phyloP scores from a whole-genome alignment of 2,113 vertebrate genomes.

The Malurus alboscapulatus region DNA sequence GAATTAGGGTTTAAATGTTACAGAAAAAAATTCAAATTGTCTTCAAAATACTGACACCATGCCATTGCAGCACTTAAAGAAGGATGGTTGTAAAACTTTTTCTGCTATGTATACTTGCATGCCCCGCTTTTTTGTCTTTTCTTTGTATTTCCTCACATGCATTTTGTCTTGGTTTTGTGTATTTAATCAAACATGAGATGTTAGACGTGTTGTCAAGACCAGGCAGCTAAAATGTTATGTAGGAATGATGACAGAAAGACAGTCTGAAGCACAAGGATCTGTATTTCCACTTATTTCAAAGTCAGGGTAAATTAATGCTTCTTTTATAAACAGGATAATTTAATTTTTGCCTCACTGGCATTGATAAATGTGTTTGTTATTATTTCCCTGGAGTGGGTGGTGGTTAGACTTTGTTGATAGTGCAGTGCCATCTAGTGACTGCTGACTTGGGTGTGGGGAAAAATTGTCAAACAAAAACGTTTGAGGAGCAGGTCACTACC shows the following conservation, averaged over 20 bases:
- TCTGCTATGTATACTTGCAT: rapidly evolving
- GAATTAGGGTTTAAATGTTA: neutral
- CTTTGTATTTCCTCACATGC: neutral
- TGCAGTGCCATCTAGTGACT: conserved; percentile 60
- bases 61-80: neutral
- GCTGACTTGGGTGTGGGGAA: neutral
- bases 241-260: neutral
- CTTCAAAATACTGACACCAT: neutral
- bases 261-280: conserved; percentile 31
- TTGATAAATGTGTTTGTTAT: neutral
- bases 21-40: neutral
- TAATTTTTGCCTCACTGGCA: neutral
- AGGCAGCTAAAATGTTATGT: neutral
- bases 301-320: neutral
- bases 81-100: neutral
- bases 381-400: neutral
- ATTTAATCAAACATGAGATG: neutral
- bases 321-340: neutral
- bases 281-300: conserved; percentile 15
- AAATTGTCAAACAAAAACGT: neutral
- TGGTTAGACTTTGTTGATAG: neutral
- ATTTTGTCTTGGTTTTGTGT: neutral
- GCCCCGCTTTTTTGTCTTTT: rapidly evolving
- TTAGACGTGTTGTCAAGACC: neutral
- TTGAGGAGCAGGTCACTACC: rapidly evolving